These are phyloP conservation scores for Thamnophis sirtalis DNA, from an alignment of 2,113 vertebrate species.

Conservation along the genomic window DNA sequence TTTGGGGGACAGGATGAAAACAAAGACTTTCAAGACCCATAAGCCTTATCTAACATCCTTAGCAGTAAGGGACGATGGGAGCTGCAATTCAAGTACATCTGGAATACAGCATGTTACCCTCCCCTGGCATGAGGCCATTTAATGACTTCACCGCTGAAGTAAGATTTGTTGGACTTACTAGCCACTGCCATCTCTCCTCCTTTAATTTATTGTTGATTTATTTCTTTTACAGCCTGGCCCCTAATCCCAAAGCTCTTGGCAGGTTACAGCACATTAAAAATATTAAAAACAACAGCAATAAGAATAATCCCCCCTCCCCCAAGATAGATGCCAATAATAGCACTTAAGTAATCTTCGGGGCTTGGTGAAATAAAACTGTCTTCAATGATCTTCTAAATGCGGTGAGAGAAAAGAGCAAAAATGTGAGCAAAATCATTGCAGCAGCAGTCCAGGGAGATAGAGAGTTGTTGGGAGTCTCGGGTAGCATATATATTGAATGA, in stretches of 20 bases:
- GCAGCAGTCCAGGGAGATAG: neutral
- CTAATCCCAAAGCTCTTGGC: neutral
- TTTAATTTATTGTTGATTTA: neutral
- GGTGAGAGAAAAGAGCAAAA: neutral
- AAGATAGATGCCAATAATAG: neutral
- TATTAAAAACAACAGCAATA: neutral
- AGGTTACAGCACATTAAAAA: neutral
- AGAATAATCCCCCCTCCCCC: neutral
- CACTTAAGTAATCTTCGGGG: neutral
- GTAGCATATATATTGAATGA: neutral
- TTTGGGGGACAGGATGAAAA: neutral
- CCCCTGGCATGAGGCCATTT: neutral
- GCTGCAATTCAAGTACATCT: neutral
- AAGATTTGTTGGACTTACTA: neutral
- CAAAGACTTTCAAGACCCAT: neutral
- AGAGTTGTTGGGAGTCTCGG: neutral
- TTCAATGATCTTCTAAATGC: neutral
- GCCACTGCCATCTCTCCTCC: neutral
- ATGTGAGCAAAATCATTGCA: neutral
- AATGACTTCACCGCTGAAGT: neutral
- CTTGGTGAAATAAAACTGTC: neutral
- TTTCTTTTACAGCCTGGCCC: neutral
- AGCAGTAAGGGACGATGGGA: neutral
- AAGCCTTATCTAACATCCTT: neutral
- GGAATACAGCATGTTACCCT: neutral